Conservation (phyloP, 2,888 invertebrate genomes). For the Meghimatium bilineatum region DNA sequence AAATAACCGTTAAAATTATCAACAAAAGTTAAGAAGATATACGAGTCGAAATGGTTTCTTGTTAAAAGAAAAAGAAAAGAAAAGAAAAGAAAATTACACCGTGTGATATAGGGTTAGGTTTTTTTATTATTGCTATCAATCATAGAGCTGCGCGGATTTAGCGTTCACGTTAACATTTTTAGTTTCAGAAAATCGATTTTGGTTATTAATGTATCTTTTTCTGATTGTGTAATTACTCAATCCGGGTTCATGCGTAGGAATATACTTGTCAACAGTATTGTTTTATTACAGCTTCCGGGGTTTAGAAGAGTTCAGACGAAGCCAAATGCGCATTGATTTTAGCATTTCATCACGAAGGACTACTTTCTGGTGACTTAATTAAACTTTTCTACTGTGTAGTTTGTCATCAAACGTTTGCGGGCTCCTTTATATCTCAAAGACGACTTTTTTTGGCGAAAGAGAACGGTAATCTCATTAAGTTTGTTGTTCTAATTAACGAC, state of each 20-base stretch:
- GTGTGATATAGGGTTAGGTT: no score
- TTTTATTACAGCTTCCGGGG: neutral
- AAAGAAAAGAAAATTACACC: no score
- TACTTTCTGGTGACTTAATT: conserved; percentile 6
- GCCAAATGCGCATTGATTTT: neutral
- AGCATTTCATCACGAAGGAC: neutral
- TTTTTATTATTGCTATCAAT: no score
- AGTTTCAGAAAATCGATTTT: no score
- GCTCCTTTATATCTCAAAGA: neutral
- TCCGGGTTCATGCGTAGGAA: neutral
- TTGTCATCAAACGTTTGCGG: neutral
- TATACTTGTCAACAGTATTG: neutral
- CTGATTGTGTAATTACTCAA: neutral
- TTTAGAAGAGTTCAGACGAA: neutral
- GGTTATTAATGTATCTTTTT: neutral
- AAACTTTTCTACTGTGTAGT: neutral
- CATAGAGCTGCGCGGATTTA: no score
- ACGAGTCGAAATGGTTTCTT: no score
- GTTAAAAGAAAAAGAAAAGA: no score
- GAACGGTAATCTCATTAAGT: neutral
- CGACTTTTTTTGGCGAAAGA: neutral
- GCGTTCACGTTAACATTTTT: no score
- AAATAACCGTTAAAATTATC: no score
- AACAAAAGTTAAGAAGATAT: no score
- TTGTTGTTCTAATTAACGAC: neutral